Evolutionary conservation across 2,113 vertebrate species (phyloP), one percentile per base, ranked within the genome.

Genomic region (Callithrix jacchus): DNA sequence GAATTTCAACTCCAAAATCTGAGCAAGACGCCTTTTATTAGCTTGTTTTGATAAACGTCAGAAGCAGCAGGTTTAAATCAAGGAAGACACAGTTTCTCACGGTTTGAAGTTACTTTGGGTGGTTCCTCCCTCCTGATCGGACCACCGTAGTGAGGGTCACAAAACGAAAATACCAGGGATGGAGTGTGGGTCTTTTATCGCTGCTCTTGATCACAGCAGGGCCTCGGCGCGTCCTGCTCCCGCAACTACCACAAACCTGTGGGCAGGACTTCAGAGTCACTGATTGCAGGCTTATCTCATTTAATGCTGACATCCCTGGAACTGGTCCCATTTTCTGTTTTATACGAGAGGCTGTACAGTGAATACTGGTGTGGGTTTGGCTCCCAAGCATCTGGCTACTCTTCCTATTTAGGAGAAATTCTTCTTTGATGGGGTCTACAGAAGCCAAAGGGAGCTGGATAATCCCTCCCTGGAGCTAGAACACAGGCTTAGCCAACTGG

Each of bases 1-100:
- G 87, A 90, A 35, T 88, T 83, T 96, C 82, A 74, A 11, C 56
- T 93, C 42, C 66, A 76, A 91, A 96, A 47, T 45, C 61, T 27
- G 64, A 92, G 54, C 76, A 71, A 70, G 64, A 49, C 8, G 27
- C 54, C 40, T 93, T 82, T 74, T 74, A 61, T 85, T 64, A 37
- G 16, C 47, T 47, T 52, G 45, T 27, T 92, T 83, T 64, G 88
- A 91, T 93, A 87, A 70, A 68, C 12, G 61, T 71, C 47, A 56
- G 14, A 84, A 90, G 56, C 91, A 85, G 23, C n/a, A 37, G 56
- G 18, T 70, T 81, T 74, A 80, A 87, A 81, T 73, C n/a, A 12
- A 84, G 71, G 61, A 77, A 52, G 70, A 64, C 40, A 61, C 5
- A 6, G 52, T 88, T 81, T 87, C 70, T 61, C 66, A 54, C 23